Base-by-base conservation (phyloP, 2,113 vertebrate genomes). In the Semnopithecus entellus region DNA sequence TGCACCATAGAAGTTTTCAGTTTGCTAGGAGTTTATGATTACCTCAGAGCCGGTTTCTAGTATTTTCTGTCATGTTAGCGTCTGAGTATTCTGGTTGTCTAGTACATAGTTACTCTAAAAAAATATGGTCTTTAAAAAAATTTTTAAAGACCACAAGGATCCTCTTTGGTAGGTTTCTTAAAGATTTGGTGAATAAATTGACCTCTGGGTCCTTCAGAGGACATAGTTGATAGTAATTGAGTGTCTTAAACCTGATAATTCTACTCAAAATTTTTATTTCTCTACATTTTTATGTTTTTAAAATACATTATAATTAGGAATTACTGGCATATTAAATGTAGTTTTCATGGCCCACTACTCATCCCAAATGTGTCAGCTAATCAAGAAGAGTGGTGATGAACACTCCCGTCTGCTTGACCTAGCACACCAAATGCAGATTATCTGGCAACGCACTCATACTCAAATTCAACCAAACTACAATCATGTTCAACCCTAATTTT, bases 351-450 rank as follows among this genome's bases (percentile, higher is more conserved):
- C 20, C 27, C 11, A 16, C 38, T 84, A 57, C 52, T 94, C 35
- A 94, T 91, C 94, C 66, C 23, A 88, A 97, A 90, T 93, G 23
- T 93, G 61, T 91, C 66, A 59, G 38, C 50, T 90, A 84, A 94
- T 90, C 76, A 90, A 81, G 43, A 95, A 90, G 17, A 75, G 45
- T 82, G 88, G 88, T 90, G 76, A 82, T 66, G 88, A 94, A 90
- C 50, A 38, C 64, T 90, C 35, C 84, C 85, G 38, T 88, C 87
- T 91, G 94, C 76, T 89, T 91, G 87, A 96, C 96, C 90, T 75
- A 64, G n/a, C 48, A 61, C 32, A 30, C 1, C 2, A 8, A 48
- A 70, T 80, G 14, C 40, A 91, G 50, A 90, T 12, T 57, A 76
- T 82, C 27, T 78, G 32, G 17, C 57, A 79, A 72, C 30, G 10